Conservation (phyloP, 1,140 invertebrate species). For the Aleiodes sp. region DNA sequence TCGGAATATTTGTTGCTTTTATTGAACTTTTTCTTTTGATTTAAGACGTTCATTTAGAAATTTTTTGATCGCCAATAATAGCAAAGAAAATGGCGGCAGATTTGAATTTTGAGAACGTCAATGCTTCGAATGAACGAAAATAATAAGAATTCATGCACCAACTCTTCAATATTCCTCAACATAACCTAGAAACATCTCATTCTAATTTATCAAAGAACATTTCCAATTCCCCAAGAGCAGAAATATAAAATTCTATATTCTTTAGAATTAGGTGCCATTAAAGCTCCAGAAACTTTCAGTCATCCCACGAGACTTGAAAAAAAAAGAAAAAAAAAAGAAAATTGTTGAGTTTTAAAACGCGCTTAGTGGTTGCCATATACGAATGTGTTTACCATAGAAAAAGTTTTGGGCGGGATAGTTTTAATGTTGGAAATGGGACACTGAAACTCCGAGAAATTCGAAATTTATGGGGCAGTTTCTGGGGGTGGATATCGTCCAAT, state of each 20-base stretch:
- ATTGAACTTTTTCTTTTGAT: no score
- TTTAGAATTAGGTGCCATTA: slow-evolving; percentile 7
- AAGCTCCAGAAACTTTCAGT: not conserved
- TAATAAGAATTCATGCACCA: not conserved
- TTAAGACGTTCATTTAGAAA: no score
- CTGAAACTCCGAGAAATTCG: not conserved
- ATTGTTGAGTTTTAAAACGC: slow-evolving; percentile 16
- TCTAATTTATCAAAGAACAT: no score
- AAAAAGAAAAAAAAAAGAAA: not conserved
- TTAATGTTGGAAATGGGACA: not conserved
- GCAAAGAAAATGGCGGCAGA: no score
- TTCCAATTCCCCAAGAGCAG: no score
- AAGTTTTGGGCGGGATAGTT: slow-evolving; percentile 12
- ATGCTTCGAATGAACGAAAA: no score
- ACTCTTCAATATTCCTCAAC: no score
- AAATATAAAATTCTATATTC: no score
- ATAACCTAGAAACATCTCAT: no score
- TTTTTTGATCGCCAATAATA: no score
- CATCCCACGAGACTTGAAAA: not conserved
- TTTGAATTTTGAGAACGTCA: no score
- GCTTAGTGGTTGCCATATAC: slow-evolving; percentile 10
- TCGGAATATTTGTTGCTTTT: no score
- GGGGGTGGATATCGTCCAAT: slow-evolving; percentile 2
- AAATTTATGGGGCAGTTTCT: slow-evolving; percentile 14
- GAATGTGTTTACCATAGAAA: slow-evolving; percentile 19